Evolutionary conservation across 1,140 invertebrate species (phyloP).

Genomic region (Diprion similis): DNA sequence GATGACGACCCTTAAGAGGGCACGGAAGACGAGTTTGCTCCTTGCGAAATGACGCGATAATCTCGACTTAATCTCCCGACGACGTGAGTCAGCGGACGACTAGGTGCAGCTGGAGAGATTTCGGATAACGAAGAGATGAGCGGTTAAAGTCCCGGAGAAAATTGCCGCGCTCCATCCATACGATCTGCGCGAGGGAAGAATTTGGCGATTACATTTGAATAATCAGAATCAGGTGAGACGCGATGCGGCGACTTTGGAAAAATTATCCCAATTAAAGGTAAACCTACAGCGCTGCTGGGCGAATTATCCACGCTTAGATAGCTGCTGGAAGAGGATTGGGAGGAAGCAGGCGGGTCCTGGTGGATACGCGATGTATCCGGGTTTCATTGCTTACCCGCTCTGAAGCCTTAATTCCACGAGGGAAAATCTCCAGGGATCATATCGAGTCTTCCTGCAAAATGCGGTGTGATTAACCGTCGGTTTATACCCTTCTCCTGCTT

Average conservation of each 20-base stretch:
- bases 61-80: background rate
- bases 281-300: background rate
- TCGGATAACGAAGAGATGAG: no score
- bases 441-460: background rate
- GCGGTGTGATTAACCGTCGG: background rate
- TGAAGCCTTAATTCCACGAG: background rate
- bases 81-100: no score
- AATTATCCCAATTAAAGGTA: background rate
- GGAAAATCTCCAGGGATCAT: background rate
- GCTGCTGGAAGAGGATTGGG: background rate
- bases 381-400: background rate
- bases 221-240: background rate
- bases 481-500: no score
- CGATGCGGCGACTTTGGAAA: background rate
- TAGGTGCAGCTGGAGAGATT: no score
- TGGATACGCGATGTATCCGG: background rate
- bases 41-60: background rate
- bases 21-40: background rate
- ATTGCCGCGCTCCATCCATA: no score
- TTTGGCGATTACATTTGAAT: background rate
- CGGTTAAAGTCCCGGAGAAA: no score
- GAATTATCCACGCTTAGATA: background rate
- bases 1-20: background rate
- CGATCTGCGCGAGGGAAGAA: background rate
- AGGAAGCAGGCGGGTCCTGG: background rate